Evolutionary conservation across 1,140 invertebrate species (phyloP), one percentile per base, ranked within the genome.

Genomic region (Macrosteles quadrilineatus): DNA sequence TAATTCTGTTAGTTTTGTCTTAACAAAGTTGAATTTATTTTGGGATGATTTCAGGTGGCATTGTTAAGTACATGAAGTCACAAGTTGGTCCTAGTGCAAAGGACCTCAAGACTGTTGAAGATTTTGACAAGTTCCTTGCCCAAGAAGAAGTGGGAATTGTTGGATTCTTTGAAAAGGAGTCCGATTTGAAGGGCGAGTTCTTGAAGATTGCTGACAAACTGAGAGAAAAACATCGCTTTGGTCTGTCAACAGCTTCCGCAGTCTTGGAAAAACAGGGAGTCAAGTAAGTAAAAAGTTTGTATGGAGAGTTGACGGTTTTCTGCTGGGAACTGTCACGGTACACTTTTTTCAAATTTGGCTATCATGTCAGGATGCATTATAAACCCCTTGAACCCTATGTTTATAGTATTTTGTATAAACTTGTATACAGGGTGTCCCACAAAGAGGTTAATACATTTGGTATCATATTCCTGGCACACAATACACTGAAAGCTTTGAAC

Each of bases 81-180:
- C 95, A 98, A 87, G 96, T 97, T 71, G 98, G 97, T 36, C 98
- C 98, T 47, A 92, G 93, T 73, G 96, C 97, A 0, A 97, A 92
- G 82, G 90, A 95, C 72, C 77, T 99, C 0, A 83, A 83, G 50
- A 85, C 84, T 62, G 78, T 87, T 1, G 86, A 85, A 69, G 90
- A 91, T 62, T 87, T 88, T 63, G 86, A 92, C 57, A 89, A 91
- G 72, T 86, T 88, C 70, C 78, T 90, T 27, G 82, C 83, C 19
- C 88, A 91, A 74, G 83, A 88, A 62, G 96, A 98, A 73, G 89
- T 92, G 68, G 86, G 86, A 21, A 85, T 98, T 63, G 81, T 99
- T 80, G 96, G 94, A 65, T 95, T 91, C 85, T 93, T 94, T 76
- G 89, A 90, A 75, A 89, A 89, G 71, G 89, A 94, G 73, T 88